These are phyloP conservation scores for Pseudoatta argentina DNA, from an alignment of 1,140 invertebrate species.

Conservation along the genomic window DNA sequence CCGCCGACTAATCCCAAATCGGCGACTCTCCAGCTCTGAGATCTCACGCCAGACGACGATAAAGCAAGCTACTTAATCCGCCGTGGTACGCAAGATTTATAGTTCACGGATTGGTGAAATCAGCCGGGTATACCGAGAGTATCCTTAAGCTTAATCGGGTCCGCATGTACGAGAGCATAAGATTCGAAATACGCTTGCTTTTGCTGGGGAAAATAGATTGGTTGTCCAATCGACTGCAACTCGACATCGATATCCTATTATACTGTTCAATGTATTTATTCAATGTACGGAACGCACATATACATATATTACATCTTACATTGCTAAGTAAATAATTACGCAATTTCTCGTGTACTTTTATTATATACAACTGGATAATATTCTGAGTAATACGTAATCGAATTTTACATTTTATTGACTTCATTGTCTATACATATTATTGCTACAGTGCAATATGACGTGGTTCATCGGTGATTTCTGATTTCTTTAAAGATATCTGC, in stretches of 20 bases:
- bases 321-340: constrained; percentile 36
- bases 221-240: constrained; percentile 16
- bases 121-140: constrained; percentile 57
- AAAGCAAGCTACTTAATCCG: constrained; percentile 77
- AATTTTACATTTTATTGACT: constrained; percentile 17
- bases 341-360: background rate
- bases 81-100: constrained; percentile 71
- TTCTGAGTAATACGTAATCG: background rate
- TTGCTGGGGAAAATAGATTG: constrained; percentile 17
- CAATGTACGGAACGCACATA: background rate
- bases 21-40: constrained; percentile 67
- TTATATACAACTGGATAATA: background rate
- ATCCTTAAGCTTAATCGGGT: constrained; percentile 73
- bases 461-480: constrained; percentile 1
- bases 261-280: constrained; percentile 6
- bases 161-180: constrained; percentile 16
- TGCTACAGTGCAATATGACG: background rate
- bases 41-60: constrained; percentile 70
- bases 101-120: constrained; percentile 72
- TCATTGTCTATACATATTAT: background rate
- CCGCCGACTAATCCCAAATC: constrained; percentile 70
- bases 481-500: background rate
- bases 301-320: background rate
- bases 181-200: constrained; percentile 48
- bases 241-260: constrained; percentile 10